Evolutionary conservation across 1,140 invertebrate genomes (phyloP), one percentile per base, ranked within the genome.

Genomic region (Agrypnia vestita): DNA sequence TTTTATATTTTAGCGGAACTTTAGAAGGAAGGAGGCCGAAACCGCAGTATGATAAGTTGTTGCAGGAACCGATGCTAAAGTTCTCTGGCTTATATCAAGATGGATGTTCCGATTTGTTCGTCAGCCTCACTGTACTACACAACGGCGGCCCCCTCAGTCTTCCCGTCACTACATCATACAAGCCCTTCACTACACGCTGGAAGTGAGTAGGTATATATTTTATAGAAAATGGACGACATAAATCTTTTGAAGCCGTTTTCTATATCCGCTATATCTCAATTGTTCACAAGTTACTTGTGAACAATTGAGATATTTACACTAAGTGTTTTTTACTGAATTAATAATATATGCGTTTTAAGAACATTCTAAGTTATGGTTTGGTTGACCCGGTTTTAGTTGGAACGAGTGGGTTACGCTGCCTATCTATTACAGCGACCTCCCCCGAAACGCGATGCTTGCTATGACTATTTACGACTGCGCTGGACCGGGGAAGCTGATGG

Each of bases 351-450:
- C 25, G 6, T 35, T 35, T 35, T 3, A 35, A 35, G 25, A 6
- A 35, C 1, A 35, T 35, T 1, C 6, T 35, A 35, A 3, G 6
- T 35, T 35, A n/a, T 35, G 25, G 25, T 35, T 35, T 35, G 6
- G 6, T 35, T 35, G 25, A 35, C 1, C 6, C 83, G 73, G 77
- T 87, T 90, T 25, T 83, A 97, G 96, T 86, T 99, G 98, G 98
- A 98, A 99, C 89, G 98, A 99, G 89, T 99, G 98, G 98, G 90
- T 99, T 8, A 94, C 92, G 4, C 88, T 99, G 76, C 98, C 98
- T 0, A 90, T 99, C 10, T 94, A 94, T 85, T 99, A 96, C 87
- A 96, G 95, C 86, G 97, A 99, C 86, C 87, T 99, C 43, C 97
- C 97, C 3, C 89, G 96, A 64, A 95, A 96, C 88, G 94, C 98